Percentiles rank a stretch among this genome's conserved stretches.
Evolutionary conservation across 2,797 vertebrate species (phyloP).

Genomic region (Clarias pachynema): DNA sequence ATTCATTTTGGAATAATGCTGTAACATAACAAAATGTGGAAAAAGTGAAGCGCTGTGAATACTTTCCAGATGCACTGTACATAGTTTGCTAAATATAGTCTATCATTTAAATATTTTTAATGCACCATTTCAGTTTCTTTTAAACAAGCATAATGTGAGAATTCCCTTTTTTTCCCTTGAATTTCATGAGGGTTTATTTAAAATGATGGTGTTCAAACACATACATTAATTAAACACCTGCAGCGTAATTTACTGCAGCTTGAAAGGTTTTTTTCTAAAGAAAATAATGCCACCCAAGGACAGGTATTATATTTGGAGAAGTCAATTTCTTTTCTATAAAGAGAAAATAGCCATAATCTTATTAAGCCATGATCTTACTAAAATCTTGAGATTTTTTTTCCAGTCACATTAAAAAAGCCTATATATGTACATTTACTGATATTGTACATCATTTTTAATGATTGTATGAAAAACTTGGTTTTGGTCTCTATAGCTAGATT

Average conservation of each 20-base stretch:
- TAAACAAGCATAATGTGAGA: not conserved
- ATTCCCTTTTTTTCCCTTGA: not conserved
- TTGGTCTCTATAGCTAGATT: too few relatives aligned
- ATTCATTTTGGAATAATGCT: too few relatives aligned
- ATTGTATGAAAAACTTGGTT: too few relatives aligned
- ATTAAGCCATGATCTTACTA: not conserved
- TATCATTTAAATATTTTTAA: not conserved
- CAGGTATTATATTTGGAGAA: not conserved
- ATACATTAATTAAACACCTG: not conserved
- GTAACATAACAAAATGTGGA: too few relatives aligned
- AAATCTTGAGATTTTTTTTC: not conserved
- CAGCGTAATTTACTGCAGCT: not conserved
- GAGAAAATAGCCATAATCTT: not conserved
- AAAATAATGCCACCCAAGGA: not conserved
- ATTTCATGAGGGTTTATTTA: not conserved
- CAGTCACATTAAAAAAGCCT: not conserved
- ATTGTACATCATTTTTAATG: not conserved
- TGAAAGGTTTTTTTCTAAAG: not conserved
- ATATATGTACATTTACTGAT: not conserved
- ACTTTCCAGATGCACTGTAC: too few relatives aligned
- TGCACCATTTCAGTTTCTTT: not conserved
- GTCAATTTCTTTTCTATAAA: not conserved
- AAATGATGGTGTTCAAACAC: not conserved
- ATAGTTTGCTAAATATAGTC: not conserved
- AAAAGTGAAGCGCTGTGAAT: too few relatives aligned